Evolutionary conservation across 2,888 invertebrate genomes (phyloP).

Genomic region (Escarpia spicata): DNA sequence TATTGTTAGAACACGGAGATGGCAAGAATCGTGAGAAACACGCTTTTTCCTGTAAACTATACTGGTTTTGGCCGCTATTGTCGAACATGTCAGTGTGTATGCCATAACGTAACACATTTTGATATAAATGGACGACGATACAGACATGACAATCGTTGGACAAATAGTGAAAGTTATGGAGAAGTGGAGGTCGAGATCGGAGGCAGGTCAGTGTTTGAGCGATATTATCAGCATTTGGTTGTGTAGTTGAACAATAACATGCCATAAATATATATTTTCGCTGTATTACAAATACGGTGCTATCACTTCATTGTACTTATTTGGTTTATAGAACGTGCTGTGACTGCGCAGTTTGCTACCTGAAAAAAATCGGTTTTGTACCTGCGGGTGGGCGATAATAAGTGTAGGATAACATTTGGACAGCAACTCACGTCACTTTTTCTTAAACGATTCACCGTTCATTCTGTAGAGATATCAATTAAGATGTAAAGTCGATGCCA

Average conservation of each 20-base stretch:
- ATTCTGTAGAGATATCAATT: neutral
- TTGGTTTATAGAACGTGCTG: neutral
- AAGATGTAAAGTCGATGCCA: neutral
- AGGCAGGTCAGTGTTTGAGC: constrained; percentile 18
- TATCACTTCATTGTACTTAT: neutral
- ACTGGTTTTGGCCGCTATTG: neutral
- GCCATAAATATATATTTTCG: neutral
- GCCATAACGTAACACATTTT: neutral
- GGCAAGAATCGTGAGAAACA: neutral
- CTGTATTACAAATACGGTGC: neutral
- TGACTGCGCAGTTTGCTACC: neutral
- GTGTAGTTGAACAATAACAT: neutral
- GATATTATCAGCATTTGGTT: neutral
- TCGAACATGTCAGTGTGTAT: neutral
- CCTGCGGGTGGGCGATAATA: neutral
- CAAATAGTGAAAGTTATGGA: constrained; percentile 6
- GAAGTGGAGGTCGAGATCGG: constrained; percentile 21
- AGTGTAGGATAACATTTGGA: neutral
- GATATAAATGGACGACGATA: constrained; percentile 3
- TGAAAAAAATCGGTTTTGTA: neutral
- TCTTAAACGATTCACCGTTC: neutral
- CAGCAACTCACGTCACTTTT: neutral
- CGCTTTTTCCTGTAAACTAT: neutral
- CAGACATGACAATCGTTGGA: constrained; percentile 22
- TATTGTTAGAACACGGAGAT: neutral